Percentiles rank a stretch among this genome's conserved stretches.
phyloP scores from a whole-genome alignment of 64 coral and sea anemone genomes.

The Porites lutea region DNA sequence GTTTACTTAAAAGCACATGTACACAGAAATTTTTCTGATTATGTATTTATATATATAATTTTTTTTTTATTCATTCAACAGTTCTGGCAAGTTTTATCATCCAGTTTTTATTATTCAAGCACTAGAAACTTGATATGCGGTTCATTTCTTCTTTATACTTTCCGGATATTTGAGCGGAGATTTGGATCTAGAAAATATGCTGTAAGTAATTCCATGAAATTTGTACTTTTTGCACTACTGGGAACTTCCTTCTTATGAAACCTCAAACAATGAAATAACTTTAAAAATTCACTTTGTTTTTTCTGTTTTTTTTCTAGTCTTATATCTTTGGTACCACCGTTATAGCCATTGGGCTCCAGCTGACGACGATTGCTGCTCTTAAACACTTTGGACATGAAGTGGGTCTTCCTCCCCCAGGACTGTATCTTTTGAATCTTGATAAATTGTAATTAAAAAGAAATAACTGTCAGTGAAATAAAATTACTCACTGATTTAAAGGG shows the following conservation, averaged over 20 bases:
- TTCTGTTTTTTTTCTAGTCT: slow-evolving; percentile 51
- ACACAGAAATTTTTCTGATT: not conserved
- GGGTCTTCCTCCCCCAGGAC: slow-evolving; percentile 71
- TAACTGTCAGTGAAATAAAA: not conserved
- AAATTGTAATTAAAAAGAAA: too few relatives aligned
- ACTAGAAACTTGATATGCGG: slow-evolving; percentile 88
- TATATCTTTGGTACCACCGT: slow-evolving; percentile 79
- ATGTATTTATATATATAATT: not conserved
- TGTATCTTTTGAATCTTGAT: slow-evolving; percentile 59
- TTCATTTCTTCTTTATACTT: slow-evolving; percentile 84
- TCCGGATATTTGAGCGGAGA: slow-evolving; percentile 89
- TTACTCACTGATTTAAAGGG: too few relatives aligned
- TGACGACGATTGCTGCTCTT: slow-evolving; percentile 60
- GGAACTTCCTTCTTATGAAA: too few relatives aligned
- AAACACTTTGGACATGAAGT: slow-evolving; percentile 68
- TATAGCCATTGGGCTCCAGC: slow-evolving; percentile 81
- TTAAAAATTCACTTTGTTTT: too few relatives aligned
- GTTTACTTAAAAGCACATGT: too few relatives aligned
- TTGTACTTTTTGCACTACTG: not conserved
- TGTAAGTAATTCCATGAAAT: slow-evolving; percentile 35
- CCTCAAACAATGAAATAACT: too few relatives aligned
- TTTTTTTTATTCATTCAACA: slow-evolving; percentile 39
- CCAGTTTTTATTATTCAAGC: slow-evolving; percentile 76
- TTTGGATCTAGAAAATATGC: slow-evolving; percentile 90
- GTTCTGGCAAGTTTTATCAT: slow-evolving; percentile 71